Evolutionary conservation across 2,797 vertebrate genomes (phyloP), one percentile per base, ranked within the genome.

Genomic region (Halcyon chelicuti): DNA sequence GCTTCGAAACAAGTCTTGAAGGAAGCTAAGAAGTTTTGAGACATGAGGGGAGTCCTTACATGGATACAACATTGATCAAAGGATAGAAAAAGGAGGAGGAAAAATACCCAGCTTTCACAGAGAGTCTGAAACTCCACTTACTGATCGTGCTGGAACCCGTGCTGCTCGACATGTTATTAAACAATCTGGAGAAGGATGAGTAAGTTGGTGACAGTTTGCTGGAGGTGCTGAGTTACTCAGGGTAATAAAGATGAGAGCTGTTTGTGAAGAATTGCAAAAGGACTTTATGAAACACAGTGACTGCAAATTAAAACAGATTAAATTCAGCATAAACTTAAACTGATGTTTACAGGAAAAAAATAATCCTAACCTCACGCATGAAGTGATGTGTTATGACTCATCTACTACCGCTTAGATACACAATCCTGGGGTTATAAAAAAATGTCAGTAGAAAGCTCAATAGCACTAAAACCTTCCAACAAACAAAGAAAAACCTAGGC

Each of bases 251-350:
- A 76, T 76, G 52, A 58, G 51, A 82, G 44, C 17, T 28, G 31
- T 60, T 66, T 82, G 55, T 49, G 57, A 85, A 78, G 67, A 85
- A 89, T 23, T 94, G 84, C 63, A 71, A 82, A 91, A 91, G 49
- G 55, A 63, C 47, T 44, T 93, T 57, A 70, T n/a, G 78, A 88
- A 95, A 79, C 46, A 68, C 5, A n/a, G 22, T 23, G 57, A 67
- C 58, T 57, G 40, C 31, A 89, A 67, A 55, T 76, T 52, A 57
- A 78, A 67, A 67, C 10, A 58, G 44, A 89, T 52, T 33, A 90
- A 89, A 75, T 91, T 76, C 47, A 49, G 16, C 35, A 61, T 70
- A 71, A 88, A 73, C 47, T 7, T 72, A 58, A 84, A 74, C 44
- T 7, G 21, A 67, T 19, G 51, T 26, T 22, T 25, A 76, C 15